phyloP scores from a whole-genome alignment of 2,113 vertebrate genomes.

The Thryonomys swinderianus region DNA sequence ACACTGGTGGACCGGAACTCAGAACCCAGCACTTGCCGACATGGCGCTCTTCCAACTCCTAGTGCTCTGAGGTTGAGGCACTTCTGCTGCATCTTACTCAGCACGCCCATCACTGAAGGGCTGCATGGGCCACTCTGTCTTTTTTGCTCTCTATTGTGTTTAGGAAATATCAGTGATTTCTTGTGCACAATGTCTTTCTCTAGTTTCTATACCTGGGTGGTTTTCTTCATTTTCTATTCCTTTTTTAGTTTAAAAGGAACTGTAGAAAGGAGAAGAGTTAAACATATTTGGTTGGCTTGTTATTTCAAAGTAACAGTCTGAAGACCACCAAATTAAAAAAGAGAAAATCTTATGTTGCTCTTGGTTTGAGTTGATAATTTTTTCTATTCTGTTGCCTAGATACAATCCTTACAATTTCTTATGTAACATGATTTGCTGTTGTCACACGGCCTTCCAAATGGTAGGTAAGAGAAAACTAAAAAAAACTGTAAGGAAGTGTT shows the following conservation, averaged over 20 bases:
- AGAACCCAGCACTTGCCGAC: too few relatives aligned
- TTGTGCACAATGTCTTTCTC: background rate
- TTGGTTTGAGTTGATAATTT: conserved; percentile 34
- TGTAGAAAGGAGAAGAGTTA: background rate
- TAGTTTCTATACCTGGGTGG: background rate
- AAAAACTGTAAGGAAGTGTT: conserved; percentile 24
- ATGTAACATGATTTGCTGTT: background rate
- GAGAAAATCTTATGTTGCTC: background rate
- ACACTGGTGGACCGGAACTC: background rate
- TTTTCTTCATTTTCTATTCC: background rate
- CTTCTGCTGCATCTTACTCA: background rate
- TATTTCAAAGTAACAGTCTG: conserved; percentile 28
- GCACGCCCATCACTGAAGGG: background rate
- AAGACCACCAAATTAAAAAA: background rate
- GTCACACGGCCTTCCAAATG: background rate
- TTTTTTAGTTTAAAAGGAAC: conserved; percentile 28
- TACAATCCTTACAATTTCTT: conserved; percentile 26
- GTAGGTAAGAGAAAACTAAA: background rate
- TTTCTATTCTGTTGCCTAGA: conserved; percentile 46
- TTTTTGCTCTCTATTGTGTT: background rate
- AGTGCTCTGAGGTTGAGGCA: background rate
- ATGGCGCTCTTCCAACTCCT: background rate
- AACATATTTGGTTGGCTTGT: background rate
- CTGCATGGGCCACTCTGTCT: background rate
- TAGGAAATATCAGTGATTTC: background rate